Base-by-base conservation (phyloP, 2,113 vertebrate genomes). In the Pandion haliaetus region DNA sequence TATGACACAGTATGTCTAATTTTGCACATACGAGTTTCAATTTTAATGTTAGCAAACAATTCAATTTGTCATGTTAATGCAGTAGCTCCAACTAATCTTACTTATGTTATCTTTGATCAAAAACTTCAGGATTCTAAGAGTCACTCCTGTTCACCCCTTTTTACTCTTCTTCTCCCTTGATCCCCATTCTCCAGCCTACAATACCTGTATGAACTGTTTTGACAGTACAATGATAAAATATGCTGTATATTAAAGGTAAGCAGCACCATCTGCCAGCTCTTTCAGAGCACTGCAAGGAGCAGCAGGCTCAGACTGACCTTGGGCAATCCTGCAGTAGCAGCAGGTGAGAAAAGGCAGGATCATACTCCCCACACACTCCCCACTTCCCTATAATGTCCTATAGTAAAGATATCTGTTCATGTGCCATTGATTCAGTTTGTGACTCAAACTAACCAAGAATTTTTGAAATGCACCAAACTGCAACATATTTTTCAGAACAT, bases 241-340 rank as follows among this genome's bases (percentile, higher is more conserved):
- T 8, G 26, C 38, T 67, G 57, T 34, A 12, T 69, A 71, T 80
- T 52, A 54, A 91, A 96, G 85, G 90, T 45, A 93, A 93, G 74
- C 71, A 96, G 93, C 95, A 94, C 97, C 97, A 96, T 59, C 97
- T 97, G 78, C 71, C 95, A 95, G 81, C 45, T 94, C 26, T 55
- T 78, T 32, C 47, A 23, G 31, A 69, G 57, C 38, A 95, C 44
- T 96, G 90, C 97, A 90, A 67, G 77, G 14, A 95, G 63, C 58
- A 77, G 38, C 13, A n/a, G 44, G 26, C 28, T 86, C 73, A 55
- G 25, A 49, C 11, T 3, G 5, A 81, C 38, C 7, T 47, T 72
- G 20, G 32, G 40, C 59, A 89, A 81, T 57, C 29, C 55, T 73
- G 45, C 2, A 0, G 49, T 9, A 57, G 44, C 59, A 70, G 6